Evolutionary conservation across 2,797 vertebrate species (phyloP).

Genomic region (Microcaecilia unicolor): DNA sequence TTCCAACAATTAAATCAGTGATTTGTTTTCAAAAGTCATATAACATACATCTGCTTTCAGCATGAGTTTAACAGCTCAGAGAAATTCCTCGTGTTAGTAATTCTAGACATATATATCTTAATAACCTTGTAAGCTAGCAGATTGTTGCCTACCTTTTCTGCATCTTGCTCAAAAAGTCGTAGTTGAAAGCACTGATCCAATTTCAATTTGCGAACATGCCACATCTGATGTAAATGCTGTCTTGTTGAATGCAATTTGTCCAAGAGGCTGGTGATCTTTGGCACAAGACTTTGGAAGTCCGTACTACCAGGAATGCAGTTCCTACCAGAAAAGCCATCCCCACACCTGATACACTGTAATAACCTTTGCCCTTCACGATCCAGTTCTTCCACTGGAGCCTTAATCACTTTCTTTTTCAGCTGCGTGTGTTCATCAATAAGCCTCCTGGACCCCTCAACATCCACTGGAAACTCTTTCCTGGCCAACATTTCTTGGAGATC

Average conservation of each 20-base stretch:
- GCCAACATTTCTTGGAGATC: constrained; percentile 93
- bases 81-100: constrained; percentile 3
- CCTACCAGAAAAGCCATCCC: constrained; percentile 89
- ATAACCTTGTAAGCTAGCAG: neutral
- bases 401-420: constrained; percentile 93
- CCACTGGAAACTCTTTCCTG: constrained; percentile 90
- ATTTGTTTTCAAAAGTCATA: neutral
- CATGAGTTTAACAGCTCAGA: constrained; percentile 4
- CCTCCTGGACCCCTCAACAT: constrained; percentile 87
- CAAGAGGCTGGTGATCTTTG: constrained; percentile 93
- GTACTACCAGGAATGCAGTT: constrained; percentile 94
- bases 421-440: constrained; percentile 93
- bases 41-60: constrained; percentile 5
- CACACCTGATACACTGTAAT: constrained; percentile 87
- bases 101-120: neutral
- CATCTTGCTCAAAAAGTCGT: constrained; percentile 93
- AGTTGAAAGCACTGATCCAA: constrained; percentile 97
- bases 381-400: constrained; percentile 90
- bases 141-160: constrained; percentile 76
- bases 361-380: constrained; percentile 90
- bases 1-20: constrained; percentile 4
- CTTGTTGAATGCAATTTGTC: constrained; percentile 94
- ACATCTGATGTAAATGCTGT: constrained; percentile 94
- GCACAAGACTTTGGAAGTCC: constrained; percentile 95
- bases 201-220: constrained; percentile 92